phyloP scores from a whole-genome alignment of 2,797 vertebrate species.

The Spinus olivaceus region DNA sequence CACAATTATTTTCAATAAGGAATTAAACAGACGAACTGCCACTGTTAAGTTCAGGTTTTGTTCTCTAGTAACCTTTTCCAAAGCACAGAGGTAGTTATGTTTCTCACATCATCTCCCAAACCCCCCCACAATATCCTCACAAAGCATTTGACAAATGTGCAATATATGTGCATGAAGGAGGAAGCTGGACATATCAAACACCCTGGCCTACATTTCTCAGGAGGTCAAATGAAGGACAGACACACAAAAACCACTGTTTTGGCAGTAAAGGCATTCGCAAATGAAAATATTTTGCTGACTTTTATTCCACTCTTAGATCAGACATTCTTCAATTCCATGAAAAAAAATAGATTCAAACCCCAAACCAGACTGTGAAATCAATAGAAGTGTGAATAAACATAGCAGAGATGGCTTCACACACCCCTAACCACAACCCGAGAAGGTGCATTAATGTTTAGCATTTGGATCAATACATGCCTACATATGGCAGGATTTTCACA shows the following conservation, averaged over 20 bases:
- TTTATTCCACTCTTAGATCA: neutral
- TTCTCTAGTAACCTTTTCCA: neutral
- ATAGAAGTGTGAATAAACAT: neutral
- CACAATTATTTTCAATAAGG: conserved; percentile 32
- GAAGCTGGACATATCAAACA: neutral
- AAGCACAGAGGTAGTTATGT: neutral
- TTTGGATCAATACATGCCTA: neutral
- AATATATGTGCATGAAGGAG: neutral
- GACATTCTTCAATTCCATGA: neutral
- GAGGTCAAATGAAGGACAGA: conserved; percentile 37
- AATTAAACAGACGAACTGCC: neutral
- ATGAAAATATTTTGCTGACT: neutral
- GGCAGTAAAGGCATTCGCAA: neutral
- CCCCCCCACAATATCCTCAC: neutral
- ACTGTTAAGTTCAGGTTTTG: neutral
- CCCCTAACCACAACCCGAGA: neutral
- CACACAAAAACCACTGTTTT: neutral
- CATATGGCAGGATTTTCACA: neutral
- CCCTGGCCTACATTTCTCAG: neutral
- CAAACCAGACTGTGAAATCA: neutral
- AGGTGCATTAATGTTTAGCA: neutral
- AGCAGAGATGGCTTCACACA: neutral
- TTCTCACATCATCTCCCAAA: neutral
- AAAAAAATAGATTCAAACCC: neutral
- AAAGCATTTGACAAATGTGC: neutral